Evolutionary conservation across 2,888 invertebrate genomes (phyloP).

Genomic region (Prenolepis imparis): DNA sequence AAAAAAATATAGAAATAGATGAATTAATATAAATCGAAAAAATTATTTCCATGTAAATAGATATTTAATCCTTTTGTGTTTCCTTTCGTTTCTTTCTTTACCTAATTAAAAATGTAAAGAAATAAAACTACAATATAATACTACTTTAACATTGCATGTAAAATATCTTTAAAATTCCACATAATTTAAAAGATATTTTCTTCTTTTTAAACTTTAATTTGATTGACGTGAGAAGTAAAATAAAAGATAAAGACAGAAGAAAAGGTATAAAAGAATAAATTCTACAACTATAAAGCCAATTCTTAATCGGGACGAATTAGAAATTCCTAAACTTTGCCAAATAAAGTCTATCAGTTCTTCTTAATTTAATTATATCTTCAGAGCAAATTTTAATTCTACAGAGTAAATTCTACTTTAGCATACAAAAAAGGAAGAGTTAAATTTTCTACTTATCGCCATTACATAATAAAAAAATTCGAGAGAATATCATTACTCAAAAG

Average conservation of each 20-base stretch:
- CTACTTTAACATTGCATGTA: not conserved
- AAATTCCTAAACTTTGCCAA: constrained; percentile 15
- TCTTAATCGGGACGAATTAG: not conserved
- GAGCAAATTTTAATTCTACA: not conserved
- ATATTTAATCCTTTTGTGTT: not conserved
- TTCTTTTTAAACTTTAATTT: not conserved
- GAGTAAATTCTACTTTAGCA: constrained; percentile 21
- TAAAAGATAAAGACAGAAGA: not conserved
- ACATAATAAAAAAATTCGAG: constrained; percentile 8
- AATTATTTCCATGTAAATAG: not conserved
- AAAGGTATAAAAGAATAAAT: constrained; percentile 11
- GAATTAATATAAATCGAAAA: not conserved
- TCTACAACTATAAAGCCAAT: constrained; percentile 30
- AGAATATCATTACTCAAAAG: constrained; percentile 26
- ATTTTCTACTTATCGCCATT: constrained; percentile 25
- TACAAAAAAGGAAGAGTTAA: constrained; percentile 4
- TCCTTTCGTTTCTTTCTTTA: not conserved
- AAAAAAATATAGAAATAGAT: not conserved
- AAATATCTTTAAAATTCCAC: not conserved
- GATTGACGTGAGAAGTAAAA: not conserved
- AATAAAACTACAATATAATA: not conserved
- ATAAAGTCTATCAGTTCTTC: constrained; percentile 9
- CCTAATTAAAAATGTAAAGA: not conserved
- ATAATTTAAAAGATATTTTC: not conserved
- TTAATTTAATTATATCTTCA: constrained; percentile 8